phyloP scores from a whole-genome alignment of 1,140 invertebrate genomes.

The Neodiprion pinetum region DNA sequence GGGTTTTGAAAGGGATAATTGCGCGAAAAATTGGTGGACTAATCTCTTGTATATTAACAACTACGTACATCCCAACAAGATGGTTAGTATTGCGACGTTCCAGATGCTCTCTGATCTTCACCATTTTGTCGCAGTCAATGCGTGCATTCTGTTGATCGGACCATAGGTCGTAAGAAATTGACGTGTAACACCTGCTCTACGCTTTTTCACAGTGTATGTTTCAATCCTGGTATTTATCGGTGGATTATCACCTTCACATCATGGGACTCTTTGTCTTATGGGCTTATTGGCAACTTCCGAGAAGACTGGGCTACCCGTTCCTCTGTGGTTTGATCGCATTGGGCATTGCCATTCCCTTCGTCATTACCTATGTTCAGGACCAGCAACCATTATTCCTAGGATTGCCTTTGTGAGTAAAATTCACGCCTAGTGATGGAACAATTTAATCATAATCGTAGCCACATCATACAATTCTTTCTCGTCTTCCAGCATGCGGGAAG shows the following conservation, averaged over 20 bases:
- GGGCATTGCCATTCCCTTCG: constrained; percentile 35
- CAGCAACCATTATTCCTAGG: constrained; percentile 34
- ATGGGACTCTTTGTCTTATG: constrained; percentile 60
- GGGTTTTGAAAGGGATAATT: constrained; percentile 42
- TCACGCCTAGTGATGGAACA: not conserved
- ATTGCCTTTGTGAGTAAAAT: constrained; percentile 39
- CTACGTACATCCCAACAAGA: constrained; percentile 51
- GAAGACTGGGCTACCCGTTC: constrained; percentile 38
- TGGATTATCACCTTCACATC: constrained; percentile 64
- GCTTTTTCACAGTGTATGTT: constrained; percentile 61
- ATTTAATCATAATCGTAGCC: not conserved
- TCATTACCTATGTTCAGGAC: constrained; percentile 32
- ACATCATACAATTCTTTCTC: constrained; percentile 9
- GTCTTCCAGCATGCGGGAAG: constrained; percentile 31
- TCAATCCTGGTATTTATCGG: constrained; percentile 66
- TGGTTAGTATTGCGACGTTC: constrained; percentile 32
- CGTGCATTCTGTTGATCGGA: not conserved
- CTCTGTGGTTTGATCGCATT: constrained; percentile 28
- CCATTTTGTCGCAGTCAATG: not conserved
- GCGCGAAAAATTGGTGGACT: constrained; percentile 65
- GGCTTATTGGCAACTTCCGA: constrained; percentile 53
- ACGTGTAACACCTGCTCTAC: constrained; percentile 12
- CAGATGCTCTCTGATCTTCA: not conserved
- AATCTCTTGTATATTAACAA: constrained; percentile 67
- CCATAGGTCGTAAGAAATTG: not conserved